Percentiles rank a stretch among this genome's conserved stretches.
phyloP scores from a whole-genome alignment of 2,113 vertebrate species.

The Nerophis lumbriciformis region DNA sequence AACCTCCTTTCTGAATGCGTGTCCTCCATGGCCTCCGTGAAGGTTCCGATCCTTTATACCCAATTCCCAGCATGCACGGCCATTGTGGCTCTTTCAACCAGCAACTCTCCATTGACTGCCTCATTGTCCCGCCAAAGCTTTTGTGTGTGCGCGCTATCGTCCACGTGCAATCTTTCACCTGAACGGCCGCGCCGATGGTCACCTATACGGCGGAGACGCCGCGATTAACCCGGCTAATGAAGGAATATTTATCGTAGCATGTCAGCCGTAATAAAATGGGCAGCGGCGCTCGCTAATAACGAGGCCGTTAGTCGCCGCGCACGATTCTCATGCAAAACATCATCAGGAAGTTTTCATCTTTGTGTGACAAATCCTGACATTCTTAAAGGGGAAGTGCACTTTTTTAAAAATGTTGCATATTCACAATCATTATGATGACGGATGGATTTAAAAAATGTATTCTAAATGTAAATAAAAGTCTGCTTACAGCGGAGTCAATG shows the following conservation, averaged over 20 bases:
- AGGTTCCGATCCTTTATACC: conserved; percentile 72
- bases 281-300: conserved; percentile 32
- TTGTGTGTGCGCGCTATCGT: conserved; percentile 66
- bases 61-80: conserved; percentile 73
- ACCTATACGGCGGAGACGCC: conserved; percentile 38
- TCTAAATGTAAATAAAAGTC: too few species aligned
- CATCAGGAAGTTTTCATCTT: too few species aligned
- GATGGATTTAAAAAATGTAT: too few species aligned
- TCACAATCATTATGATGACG: too few species aligned
- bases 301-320: conserved; percentile 31
- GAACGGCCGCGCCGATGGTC: conserved; percentile 56
- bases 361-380: too few species aligned
- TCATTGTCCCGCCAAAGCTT: conserved; percentile 66
- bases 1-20: conserved; percentile 69
- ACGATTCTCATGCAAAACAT: too few species aligned
- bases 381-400: too few species aligned
- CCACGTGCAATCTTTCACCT: conserved; percentile 71
- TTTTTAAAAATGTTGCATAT: too few species aligned
- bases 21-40: conserved; percentile 70
- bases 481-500: too few species aligned
- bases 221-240: conserved; percentile 49
- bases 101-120: conserved; percentile 68
- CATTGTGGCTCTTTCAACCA: conserved; percentile 70
- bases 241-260: conserved; percentile 29
- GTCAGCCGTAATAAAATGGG: conserved; percentile 28